phyloP scores from a whole-genome alignment of 2,797 vertebrate genomes.

The Capromys pilorides region DNA sequence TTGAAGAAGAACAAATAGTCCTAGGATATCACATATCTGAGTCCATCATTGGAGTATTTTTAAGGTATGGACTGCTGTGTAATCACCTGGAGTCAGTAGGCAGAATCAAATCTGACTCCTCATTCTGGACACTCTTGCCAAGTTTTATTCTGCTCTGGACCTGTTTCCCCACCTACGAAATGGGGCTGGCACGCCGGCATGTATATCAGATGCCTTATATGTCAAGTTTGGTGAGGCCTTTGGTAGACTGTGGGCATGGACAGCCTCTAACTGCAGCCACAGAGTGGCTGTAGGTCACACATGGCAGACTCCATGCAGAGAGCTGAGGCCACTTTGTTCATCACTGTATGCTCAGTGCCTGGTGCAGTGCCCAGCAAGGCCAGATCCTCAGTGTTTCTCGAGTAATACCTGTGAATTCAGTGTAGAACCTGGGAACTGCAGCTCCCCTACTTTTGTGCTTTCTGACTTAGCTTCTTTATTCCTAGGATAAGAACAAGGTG shows the following conservation, averaged over 20 bases:
- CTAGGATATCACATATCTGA: neutral
- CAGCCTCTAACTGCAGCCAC: neutral
- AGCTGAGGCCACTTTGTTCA: neutral
- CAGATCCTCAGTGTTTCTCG: neutral
- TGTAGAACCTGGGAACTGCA: neutral
- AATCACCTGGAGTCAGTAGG: neutral
- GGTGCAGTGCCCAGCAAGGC: neutral
- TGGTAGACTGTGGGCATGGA: neutral
- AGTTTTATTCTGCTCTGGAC: neutral
- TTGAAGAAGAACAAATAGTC: neutral
- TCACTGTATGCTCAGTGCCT: neutral
- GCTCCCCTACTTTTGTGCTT: neutral
- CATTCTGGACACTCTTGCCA: neutral
- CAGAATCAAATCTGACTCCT: neutral
- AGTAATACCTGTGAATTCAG: neutral
- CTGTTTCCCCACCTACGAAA: neutral
- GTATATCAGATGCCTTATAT: neutral
- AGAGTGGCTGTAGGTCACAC: accelerated
- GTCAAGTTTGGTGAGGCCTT: neutral
- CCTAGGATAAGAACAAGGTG: neutral
- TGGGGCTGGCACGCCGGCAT: neutral
- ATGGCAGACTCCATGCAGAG: neutral
- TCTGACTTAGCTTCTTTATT: neutral
- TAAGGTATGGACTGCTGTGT: neutral
- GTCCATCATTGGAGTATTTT: neutral